Evolutionary conservation across 30 jellyfish, hydroid and myxozoan genomes (phyloP).

Genomic region (Aurelia aurita complex sp. Pacific): DNA sequence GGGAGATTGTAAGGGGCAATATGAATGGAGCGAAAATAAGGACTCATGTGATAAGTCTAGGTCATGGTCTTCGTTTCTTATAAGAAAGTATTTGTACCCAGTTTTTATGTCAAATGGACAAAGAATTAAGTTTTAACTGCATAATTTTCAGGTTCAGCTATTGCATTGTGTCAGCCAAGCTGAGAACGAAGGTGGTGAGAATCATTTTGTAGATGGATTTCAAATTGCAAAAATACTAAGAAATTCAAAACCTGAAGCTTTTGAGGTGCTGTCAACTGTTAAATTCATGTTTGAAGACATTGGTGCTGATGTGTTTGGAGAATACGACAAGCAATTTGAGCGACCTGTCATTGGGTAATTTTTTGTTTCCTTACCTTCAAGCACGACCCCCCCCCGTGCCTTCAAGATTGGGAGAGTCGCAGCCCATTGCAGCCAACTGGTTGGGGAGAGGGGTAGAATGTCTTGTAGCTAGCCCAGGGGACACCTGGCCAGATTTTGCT

Average conservation of each 20-base stretch:
- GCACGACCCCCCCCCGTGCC: too few relatives aligned
- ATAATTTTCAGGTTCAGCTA: slow-evolving; percentile 56
- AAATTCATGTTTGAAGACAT: slow-evolving; percentile 58
- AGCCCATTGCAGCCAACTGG: too few relatives aligned
- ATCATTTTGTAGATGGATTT: slow-evolving; percentile 78
- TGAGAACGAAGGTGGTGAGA: slow-evolving; percentile 71
- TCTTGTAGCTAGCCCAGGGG: too few relatives aligned
- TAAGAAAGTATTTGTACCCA: too few relatives aligned
- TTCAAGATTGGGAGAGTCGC: neutral
- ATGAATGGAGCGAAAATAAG: too few relatives aligned
- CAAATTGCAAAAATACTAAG: slow-evolving; percentile 54
- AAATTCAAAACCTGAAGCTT: slow-evolving; percentile 61
- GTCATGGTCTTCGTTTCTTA: too few relatives aligned
- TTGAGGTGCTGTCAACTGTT: slow-evolving; percentile 60
- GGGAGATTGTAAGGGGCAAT: too few relatives aligned
- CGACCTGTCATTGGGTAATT: slow-evolving; percentile 83
- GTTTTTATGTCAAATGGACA: too few relatives aligned
- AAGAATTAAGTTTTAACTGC: neutral
- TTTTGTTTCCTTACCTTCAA: neutral
- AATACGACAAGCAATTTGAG: slow-evolving; percentile 55
- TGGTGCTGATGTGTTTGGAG: slow-evolving; percentile 79
- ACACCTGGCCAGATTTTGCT: too few relatives aligned
- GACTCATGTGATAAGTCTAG: too few relatives aligned
- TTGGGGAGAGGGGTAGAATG: too few relatives aligned
- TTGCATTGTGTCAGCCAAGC: slow-evolving; percentile 81